Evolutionary conservation across 2,113 vertebrate species (phyloP), one percentile per base, ranked within the genome.

Genomic region (Microtus richardsoni): DNA sequence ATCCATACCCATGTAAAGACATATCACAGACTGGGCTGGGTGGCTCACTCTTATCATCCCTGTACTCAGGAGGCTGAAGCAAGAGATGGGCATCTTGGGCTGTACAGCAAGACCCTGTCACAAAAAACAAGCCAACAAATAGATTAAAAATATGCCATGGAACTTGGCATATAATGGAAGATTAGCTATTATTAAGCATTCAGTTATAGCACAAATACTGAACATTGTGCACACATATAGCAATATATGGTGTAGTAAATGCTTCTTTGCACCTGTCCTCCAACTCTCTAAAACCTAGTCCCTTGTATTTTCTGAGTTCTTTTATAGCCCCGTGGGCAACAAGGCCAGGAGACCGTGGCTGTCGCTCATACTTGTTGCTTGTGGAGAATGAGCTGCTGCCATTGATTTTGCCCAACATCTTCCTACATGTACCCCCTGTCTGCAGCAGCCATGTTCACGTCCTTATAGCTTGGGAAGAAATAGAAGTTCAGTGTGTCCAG

Each of bases 391-490:
- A 2, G 17, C 14, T 12, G 36, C 74, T 60, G 39, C 60, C 9
- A 17, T 49, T 68, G 80, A 88, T 93, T 82, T 94, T 94, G 87
- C 89, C 88, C 74, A 95, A 93, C 95, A 95, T 68, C 13, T 0
- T 54, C 13, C 26, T 96, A 96, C 87, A 58, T 77, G 5, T 44
- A 91, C 89, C 94, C 89, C 75, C 79, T 89, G 78, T 93, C 97
- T 98, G 95, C 87, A 96, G 86, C 54, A 85, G 93, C 75, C 73
- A 68, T 73, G 71, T 82, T 95, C 89, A 79, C 71, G 75, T 84
- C 95, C 87, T 97, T 95, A 54, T 58, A 89, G 89, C 79, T 89
- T 93, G 96, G 90, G 41, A 97, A 97, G 94, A 86, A 97, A 97
- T 97, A 70, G 89, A 85, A 93, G 83, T 93, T 95, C 91, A 97